Evolutionary conservation across 2,888 invertebrate species (phyloP).

Genomic region (Sarcophaga caerulescens): DNA sequence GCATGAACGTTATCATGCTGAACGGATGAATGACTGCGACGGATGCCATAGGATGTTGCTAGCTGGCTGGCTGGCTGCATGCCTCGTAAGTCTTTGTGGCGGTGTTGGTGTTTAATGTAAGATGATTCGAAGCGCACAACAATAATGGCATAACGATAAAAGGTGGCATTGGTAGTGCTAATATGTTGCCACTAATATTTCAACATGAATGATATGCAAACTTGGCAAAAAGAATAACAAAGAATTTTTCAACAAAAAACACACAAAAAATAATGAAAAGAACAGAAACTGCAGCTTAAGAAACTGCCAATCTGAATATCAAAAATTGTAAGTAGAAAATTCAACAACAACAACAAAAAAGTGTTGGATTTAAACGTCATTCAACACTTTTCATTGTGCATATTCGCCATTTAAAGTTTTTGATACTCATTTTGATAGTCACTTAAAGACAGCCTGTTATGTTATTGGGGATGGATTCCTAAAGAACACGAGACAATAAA

Average conservation of each 20-base stretch:
- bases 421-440: not conserved
- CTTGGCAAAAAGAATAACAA: constrained; percentile 1
- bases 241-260: not conserved
- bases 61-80: not conserved
- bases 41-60: constrained; percentile 7
- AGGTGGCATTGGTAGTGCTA: constrained; percentile 58
- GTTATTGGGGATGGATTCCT: not conserved
- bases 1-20: not conserved
- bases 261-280: not conserved
- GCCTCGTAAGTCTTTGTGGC: not conserved
- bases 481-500: too few species aligned
- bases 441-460: not conserved
- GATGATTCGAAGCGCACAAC: not conserved
- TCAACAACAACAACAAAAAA: constrained; percentile 11
- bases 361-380: constrained; percentile 42
- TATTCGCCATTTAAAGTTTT: not conserved
- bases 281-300: constrained; percentile 32
- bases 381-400: not conserved
- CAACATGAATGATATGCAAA: constrained; percentile 45
- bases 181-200: constrained; percentile 61
- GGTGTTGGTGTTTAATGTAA: not conserved
- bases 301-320: constrained; percentile 44
- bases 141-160: constrained; percentile 38
- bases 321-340: not conserved
- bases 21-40: constrained; percentile 3